Conservation (phyloP, 1,140 invertebrate species). For the Saccostrea glomerata region DNA sequence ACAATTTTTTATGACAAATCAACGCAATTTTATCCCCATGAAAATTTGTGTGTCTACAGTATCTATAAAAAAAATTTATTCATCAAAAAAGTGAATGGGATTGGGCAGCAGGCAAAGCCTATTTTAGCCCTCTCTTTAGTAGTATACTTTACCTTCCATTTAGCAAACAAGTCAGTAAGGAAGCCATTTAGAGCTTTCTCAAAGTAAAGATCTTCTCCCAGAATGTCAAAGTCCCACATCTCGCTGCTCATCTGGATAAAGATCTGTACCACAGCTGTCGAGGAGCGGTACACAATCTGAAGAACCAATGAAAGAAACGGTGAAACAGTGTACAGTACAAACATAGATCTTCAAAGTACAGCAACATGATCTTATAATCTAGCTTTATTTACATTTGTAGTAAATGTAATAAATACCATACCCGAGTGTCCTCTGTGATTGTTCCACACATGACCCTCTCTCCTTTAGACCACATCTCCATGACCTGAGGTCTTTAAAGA, state of each 20-base stretch:
- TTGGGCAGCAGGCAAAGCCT: no score
- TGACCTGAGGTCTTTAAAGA: conserved; percentile 86
- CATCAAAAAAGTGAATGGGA: no score
- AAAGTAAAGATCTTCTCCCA: conserved; percentile 96
- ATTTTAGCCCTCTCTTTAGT: no score
- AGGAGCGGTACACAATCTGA: conserved; percentile 91
- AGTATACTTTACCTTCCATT: conserved; percentile 89
- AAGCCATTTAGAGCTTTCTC: conserved; percentile 96
- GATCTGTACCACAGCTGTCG: conserved; percentile 95
- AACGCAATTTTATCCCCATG: no score
- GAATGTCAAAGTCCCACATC: conserved; percentile 99
- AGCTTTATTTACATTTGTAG: no score
- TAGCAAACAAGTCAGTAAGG: conserved; percentile 96
- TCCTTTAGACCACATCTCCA: conserved; percentile 97
- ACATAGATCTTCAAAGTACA: no score
- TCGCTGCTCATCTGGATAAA: conserved; percentile 99
- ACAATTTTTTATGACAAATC: no score
- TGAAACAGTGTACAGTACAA: no score
- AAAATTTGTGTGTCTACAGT: no score
- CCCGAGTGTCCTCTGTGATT: conserved; percentile 96
- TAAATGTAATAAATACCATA: conserved; percentile 74
- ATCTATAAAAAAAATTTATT: no score
- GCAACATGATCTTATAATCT: no score
- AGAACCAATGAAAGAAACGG: not conserved
- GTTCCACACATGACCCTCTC: conserved; percentile 96